Base-by-base conservation (phyloP, 2,113 vertebrate genomes). In the Tragelaphus strepsiceros region DNA sequence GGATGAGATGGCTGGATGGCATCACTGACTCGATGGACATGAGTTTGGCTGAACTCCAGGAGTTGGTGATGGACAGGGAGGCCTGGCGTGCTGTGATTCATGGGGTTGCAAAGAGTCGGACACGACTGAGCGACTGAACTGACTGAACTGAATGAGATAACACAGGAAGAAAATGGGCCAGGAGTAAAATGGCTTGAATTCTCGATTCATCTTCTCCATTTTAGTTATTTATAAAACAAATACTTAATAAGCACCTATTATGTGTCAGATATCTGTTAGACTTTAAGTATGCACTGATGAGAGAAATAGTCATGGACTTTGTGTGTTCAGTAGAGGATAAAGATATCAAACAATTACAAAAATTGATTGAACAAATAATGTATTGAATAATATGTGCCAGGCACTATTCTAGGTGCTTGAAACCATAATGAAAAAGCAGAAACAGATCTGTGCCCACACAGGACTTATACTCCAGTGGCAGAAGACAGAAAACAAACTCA, bases 71-170 rank as follows among this genome's bases (percentile, higher is more conserved):
- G 14, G 61, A 64, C 61, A 64, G 30, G 61, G 15, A 64, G 14
- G 61, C 61, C 14, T 64, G 61, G 61, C 1, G 0, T 32, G 30
- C 61, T 64, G 13, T 0, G 0, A 16, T 16, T 28, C 61, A 64
- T 64, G 30, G 61, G 30, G 14, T 64, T 0, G 0, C 61, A 64
- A 64, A 16, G 30, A 64, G 6, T 16, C 1, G 1, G 61, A 64
- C 61, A 8, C 0, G 0, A 64, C 30, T 32, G 30, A 62, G 6
- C 1, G 10, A 59, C 10, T 59, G 58, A 62, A 32, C 28, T 62
- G 61, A 62, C 61, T 64, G 61, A 64, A 64, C 14, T 16, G 61
- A 32, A 51, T 28, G 74, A 78, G 26, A 30, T 35, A 90, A 7
- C 10, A 35, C 11, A 46, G 64, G 71, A 51, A 53, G 6, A 80